These are phyloP conservation scores for Helostoma temminkii DNA, from an alignment of 2,797 vertebrate genomes.

Conservation along the genomic window DNA sequence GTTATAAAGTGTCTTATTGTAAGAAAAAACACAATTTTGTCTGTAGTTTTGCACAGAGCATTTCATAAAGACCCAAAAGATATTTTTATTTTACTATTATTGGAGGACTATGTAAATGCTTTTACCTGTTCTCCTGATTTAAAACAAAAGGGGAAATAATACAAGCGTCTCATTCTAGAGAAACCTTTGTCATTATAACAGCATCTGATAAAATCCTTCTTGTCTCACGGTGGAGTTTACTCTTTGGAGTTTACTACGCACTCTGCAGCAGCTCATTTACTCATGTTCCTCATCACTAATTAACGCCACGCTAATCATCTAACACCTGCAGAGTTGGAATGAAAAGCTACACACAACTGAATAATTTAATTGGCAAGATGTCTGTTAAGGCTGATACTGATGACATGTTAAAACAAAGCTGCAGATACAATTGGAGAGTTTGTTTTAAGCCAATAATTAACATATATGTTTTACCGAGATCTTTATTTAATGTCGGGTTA, in stretches of 20 bases:
- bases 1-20: no score
- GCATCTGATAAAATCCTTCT: background rate
- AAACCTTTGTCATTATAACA: conserved; percentile 41
- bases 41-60: no score
- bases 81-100: background rate
- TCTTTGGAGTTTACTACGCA: conserved; percentile 7
- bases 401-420: conserved; percentile 31
- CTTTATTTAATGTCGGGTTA: conserved; percentile 14
- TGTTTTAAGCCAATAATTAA: conserved; percentile 31
- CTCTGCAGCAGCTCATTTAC: conserved; percentile 22
- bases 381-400: conserved; percentile 56
- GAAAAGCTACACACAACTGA: conserved; percentile 41
- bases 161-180: background rate
- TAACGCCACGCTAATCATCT: conserved; percentile 1
- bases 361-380: conserved; percentile 56
- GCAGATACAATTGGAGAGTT: conserved; percentile 21
- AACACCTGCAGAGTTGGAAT: conserved; percentile 30
- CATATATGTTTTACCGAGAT: conserved; percentile 11
- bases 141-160: background rate
- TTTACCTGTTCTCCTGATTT: background rate
- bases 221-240: background rate
- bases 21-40: no score
- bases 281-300: conserved; percentile 14
- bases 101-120: background rate
- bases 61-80: background rate